Evolutionary conservation across 2,797 vertebrate species (phyloP), one percentile per base, ranked within the genome.

Genomic region (Chrysocyon brachyurus): DNA sequence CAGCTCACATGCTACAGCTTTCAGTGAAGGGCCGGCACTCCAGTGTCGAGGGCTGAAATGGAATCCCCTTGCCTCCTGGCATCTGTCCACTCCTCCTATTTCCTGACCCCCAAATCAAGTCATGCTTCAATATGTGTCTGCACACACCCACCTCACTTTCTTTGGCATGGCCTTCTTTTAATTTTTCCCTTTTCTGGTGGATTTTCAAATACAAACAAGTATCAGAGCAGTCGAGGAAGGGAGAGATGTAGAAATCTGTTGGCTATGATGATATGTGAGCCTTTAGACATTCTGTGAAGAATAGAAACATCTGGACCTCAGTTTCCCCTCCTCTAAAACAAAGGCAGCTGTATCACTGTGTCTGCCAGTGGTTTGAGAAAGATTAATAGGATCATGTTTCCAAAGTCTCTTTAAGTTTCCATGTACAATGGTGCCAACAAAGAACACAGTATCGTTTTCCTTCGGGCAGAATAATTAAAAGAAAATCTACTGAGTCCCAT

Each of bases 401-500:
- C n/a, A 28, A 79, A 94, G 82, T 21, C 56, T 90, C 56, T 94
- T 83, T 91, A 78, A 96, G 94, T 49, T 61, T 87, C 85, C 2
- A 31, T 63, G 57, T 56, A 64, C 61, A 77, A 89, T 40, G 33
- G 72, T 73, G 85, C 75, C 79, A 46, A 77, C 93, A 77, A 63
- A 96, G 88, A 96, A 96, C 90, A 94, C 97, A 97, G 94, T 83
- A 77, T 64, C 11, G 0, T 95, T 92, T 97, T 95, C 92, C 92
- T 97, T 78, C 0, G 0, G 95, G 95, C 90, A 92, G 94, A 92
- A 96, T 97, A 98, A 98, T 97, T 97, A 98, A 97, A 96, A 93
- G 79, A 93, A 92, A 96, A 92, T 87, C 97, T 95, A 97, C 0
- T 1, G 88, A 91, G 88, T 85, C 90, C 97, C 98, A 94, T 96